These are phyloP conservation scores for Digitonthophagus gazella DNA, from an alignment of 2,888 invertebrate genomes.

Conservation along the genomic window DNA sequence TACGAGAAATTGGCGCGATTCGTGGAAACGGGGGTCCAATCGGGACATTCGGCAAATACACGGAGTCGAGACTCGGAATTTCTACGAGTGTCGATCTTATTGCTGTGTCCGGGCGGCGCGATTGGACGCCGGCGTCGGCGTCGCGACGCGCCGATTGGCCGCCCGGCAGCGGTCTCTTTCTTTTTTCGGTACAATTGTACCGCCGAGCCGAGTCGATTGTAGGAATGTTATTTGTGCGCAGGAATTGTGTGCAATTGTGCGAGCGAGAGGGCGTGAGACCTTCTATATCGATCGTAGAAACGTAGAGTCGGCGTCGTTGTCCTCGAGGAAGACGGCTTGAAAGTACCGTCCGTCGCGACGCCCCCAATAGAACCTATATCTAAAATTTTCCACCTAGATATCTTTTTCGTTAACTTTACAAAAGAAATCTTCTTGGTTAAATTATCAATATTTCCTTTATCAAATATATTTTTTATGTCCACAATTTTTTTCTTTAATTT, in stretches of 20 bases:
- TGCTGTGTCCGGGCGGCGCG: constrained; percentile 44
- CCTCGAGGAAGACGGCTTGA: constrained; percentile 5
- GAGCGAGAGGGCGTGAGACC: constrained; percentile 15
- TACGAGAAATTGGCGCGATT: constrained; percentile 51
- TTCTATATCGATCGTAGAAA: constrained; percentile 24
- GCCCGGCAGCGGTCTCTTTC: constrained; percentile 35
- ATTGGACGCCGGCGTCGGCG: constrained; percentile 45
- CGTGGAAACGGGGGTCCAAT: constrained; percentile 48
- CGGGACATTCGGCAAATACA: constrained; percentile 41
- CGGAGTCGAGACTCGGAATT: constrained; percentile 41
- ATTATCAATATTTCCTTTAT: too few species aligned
- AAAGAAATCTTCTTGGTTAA: too few species aligned
- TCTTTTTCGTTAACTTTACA: too few species aligned
- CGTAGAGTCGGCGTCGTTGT: constrained; percentile 19
- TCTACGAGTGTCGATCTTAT: constrained; percentile 51
- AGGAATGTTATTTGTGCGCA: constrained; percentile 38
- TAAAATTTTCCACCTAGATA: background rate
- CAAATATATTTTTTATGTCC: too few species aligned
- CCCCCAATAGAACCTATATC: background rate
- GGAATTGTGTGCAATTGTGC: constrained; percentile 29
- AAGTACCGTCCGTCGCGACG: constrained; percentile 11
- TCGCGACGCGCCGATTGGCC: constrained; percentile 44
- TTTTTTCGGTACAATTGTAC: constrained; percentile 45
- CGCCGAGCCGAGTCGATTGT: constrained; percentile 29
- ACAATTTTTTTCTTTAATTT: too few species aligned